phyloP scores from a whole-genome alignment of 2,113 vertebrate genomes.

The Podarcis cretensis region DNA sequence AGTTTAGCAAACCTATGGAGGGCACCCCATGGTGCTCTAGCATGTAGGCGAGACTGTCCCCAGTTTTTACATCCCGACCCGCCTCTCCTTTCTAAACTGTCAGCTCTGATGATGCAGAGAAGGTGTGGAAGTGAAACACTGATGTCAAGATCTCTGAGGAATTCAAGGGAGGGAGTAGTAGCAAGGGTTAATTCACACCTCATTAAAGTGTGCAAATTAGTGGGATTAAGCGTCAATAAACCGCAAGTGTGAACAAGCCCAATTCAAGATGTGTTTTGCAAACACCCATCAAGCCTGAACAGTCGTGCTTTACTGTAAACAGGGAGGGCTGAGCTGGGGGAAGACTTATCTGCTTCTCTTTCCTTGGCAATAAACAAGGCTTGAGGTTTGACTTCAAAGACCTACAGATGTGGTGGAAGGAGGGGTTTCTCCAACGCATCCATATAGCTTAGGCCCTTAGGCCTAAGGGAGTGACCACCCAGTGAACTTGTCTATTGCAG shows the following conservation, averaged over 20 bases:
- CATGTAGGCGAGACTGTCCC: not conserved
- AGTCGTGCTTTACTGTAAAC: not conserved
- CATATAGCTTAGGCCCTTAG: not conserved
- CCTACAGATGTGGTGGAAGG: not conserved
- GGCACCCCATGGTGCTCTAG: not conserved
- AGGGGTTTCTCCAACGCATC: not conserved
- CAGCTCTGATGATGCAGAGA: not conserved
- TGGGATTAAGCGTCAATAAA: slow-evolving; percentile 5
- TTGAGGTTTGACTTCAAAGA: slow-evolving; percentile 18
- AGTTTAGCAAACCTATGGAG: too few species aligned
- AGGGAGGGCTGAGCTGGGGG: not conserved
- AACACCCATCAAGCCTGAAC: not conserved
- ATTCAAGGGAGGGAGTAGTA: not conserved
- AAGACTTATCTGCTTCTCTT: not conserved
- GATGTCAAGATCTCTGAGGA: not conserved
- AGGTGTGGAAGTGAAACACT: not conserved
- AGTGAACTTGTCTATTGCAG: not conserved
- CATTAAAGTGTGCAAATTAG: slow-evolving; percentile 17
- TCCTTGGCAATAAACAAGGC: not conserved
- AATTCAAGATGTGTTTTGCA: slow-evolving; percentile 10
- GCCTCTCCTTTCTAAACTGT: not conserved
- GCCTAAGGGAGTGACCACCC: not conserved
- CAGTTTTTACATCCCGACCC: not conserved
- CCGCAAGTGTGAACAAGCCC: slow-evolving; percentile 28
- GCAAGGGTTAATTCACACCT: slow-evolving; percentile 11